A percentile compares a stretch with the other conserved stretches of the same genome.
Evolutionary conservation across 1,140 invertebrate genomes (phyloP).

Genomic region (Planococcus citri): DNA sequence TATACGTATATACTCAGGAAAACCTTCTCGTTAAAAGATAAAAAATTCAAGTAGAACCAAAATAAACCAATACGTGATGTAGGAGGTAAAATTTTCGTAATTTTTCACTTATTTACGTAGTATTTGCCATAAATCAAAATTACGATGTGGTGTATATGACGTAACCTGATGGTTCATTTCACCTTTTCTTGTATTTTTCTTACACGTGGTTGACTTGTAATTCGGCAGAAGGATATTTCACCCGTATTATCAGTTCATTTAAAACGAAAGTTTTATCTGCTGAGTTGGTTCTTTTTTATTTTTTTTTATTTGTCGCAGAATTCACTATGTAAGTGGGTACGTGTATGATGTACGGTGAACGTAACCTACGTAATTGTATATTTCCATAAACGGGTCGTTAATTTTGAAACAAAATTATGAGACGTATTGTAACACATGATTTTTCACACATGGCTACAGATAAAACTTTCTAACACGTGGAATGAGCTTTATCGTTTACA

Average conservation of each 20-base stretch:
- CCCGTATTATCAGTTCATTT: background rate
- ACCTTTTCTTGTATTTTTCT: background rate
- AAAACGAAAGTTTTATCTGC: background rate
- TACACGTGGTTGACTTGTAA: background rate
- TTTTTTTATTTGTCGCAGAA: background rate
- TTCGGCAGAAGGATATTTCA: background rate
- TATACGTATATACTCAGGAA: no score
- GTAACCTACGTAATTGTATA: no score
- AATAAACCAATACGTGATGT: no score
- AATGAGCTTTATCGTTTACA: background rate
- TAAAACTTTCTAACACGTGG: background rate
- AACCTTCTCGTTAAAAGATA: no score
- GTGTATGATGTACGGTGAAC: no score
- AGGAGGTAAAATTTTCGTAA: no score
- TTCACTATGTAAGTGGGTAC: background rate
- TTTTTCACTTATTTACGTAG: no score
- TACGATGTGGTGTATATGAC: no score
- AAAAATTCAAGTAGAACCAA: no score
- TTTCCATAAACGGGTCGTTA: slow-evolving; percentile 9
- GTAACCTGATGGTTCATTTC: background rate
- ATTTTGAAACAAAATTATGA: slow-evolving; percentile 6
- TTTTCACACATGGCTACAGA: slow-evolving; percentile 8
- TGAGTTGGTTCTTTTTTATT: background rate
- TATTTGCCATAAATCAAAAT: no score
- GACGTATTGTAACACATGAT: background rate